Conservation (phyloP, 2,888 invertebrate genomes). For the Mesorhabditis belari region DNA sequence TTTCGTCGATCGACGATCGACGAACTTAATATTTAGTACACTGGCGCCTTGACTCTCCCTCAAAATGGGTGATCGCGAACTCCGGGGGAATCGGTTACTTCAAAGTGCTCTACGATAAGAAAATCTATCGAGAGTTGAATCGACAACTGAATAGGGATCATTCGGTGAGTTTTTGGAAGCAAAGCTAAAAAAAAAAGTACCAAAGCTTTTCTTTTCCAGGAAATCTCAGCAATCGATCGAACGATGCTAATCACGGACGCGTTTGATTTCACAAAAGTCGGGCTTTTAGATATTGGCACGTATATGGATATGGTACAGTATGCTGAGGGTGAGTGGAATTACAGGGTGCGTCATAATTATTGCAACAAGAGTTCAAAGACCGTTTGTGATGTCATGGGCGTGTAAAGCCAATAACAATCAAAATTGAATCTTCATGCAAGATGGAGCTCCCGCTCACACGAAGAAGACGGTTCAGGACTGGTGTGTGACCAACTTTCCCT, state of each 20-base stretch:
- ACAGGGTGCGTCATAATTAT: too few relatives aligned
- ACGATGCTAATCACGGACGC: conserved; percentile 38
- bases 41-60: conserved; percentile 1
- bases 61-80: conserved; percentile 36
- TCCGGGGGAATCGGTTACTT: conserved; percentile 39
- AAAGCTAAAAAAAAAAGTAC: too few relatives aligned
- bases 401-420: too few relatives aligned
- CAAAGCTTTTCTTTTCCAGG: conserved; percentile 6
- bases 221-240: conserved; percentile 30
- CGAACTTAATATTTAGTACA: not conserved
- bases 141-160: conserved; percentile 26
- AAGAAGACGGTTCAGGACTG: too few relatives aligned
- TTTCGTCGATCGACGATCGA: not conserved
- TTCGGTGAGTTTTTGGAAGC: conserved; percentile 5
- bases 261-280: conserved; percentile 33
- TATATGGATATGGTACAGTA: conserved; percentile 37
- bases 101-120: conserved; percentile 30
- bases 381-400: too few relatives aligned
- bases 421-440: too few relatives aligned
- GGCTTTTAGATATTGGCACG: conserved; percentile 23
- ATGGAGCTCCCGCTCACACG: too few relatives aligned
- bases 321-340: conserved; percentile 26
- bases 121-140: conserved; percentile 22
- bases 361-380: too few relatives aligned
- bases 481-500: too few relatives aligned